Evolutionary conservation across 1,140 invertebrate species (phyloP).

Genomic region (Pachyrhynchus sulphureomaculatus): DNA sequence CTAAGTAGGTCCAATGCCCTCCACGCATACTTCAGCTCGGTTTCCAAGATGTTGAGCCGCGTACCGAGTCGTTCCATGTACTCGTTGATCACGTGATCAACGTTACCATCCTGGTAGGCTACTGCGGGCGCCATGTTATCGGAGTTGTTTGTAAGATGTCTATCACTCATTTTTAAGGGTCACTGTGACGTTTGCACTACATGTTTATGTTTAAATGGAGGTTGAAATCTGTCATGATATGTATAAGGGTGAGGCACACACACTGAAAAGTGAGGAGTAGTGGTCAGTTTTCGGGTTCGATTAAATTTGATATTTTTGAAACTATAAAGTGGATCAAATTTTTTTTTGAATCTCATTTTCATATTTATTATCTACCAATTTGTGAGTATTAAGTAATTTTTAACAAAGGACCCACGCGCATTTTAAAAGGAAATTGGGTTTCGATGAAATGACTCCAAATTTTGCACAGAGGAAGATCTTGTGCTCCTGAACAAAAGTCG

Average conservation of each 20-base stretch:
- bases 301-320: too few relatives aligned
- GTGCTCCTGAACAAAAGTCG: too few relatives aligned
- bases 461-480: too few relatives aligned
- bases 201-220: constrained; percentile 10
- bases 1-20: constrained; percentile 85
- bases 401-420: too few relatives aligned
- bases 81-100: constrained; percentile 75
- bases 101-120: constrained; percentile 50
- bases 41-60: constrained; percentile 81
- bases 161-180: constrained; percentile 37
- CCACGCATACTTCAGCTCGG: constrained; percentile 90
- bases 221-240: constrained; percentile 33
- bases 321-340: too few relatives aligned
- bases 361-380: too few relatives aligned
- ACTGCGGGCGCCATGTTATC: constrained; percentile 45
- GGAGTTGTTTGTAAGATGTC: constrained; percentile 35
- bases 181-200: constrained; percentile 14
- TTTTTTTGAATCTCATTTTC: too few relatives aligned
- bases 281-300: neutral
- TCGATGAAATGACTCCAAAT: too few relatives aligned
- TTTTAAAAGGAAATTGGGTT: too few relatives aligned
- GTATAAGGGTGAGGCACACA: constrained; percentile 14
- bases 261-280: constrained; percentile 1
- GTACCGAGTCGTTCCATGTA: constrained; percentile 88
- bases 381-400: too few relatives aligned